These are phyloP conservation scores for Neocrepidodera transversa DNA, from an alignment of 2,888 invertebrate species.

Conservation along the genomic window DNA sequence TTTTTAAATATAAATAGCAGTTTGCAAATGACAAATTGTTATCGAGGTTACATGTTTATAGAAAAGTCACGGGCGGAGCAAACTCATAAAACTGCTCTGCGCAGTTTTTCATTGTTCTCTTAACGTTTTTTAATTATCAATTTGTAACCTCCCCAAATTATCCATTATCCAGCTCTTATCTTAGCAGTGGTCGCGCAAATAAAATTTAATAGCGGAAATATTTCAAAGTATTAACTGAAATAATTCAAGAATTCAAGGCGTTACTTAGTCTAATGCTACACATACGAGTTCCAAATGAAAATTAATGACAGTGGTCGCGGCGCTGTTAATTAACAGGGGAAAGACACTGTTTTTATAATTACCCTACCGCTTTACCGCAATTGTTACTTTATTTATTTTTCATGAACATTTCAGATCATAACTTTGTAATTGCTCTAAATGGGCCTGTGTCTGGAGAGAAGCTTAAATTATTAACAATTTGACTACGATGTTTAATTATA, in stretches of 20 bases:
- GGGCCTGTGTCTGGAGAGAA: not conserved
- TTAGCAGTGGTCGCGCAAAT: slow-evolving; percentile 15
- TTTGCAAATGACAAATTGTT: too few species aligned
- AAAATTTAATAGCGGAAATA: slow-evolving; percentile 35
- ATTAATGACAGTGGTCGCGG: slow-evolving; percentile 45
- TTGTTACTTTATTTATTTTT: slow-evolving; percentile 44
- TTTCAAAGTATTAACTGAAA: slow-evolving; percentile 40
- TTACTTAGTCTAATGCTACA: slow-evolving; percentile 43
- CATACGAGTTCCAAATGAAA: slow-evolving; percentile 43
- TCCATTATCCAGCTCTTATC: slow-evolving; percentile 27
- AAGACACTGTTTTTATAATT: slow-evolving; percentile 48
- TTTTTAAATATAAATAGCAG: too few species aligned
- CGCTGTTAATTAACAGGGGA: slow-evolving; percentile 45
- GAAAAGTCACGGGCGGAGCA: too few species aligned
- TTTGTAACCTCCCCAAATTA: too few species aligned
- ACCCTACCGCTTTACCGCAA: slow-evolving; percentile 43
- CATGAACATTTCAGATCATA: slow-evolving; percentile 29
- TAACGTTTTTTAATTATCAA: too few species aligned
- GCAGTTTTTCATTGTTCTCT: too few species aligned
- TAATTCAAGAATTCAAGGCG: slow-evolving; percentile 45
- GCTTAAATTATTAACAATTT: too few species aligned
- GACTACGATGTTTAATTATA: too few species aligned
- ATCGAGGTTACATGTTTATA: too few species aligned
- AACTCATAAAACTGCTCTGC: too few species aligned
- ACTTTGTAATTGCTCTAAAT: slow-evolving; percentile 22